These are phyloP conservation scores for Heterocephalus glaber DNA, from an alignment of 2,113 vertebrate species.

Conservation along the genomic window DNA sequence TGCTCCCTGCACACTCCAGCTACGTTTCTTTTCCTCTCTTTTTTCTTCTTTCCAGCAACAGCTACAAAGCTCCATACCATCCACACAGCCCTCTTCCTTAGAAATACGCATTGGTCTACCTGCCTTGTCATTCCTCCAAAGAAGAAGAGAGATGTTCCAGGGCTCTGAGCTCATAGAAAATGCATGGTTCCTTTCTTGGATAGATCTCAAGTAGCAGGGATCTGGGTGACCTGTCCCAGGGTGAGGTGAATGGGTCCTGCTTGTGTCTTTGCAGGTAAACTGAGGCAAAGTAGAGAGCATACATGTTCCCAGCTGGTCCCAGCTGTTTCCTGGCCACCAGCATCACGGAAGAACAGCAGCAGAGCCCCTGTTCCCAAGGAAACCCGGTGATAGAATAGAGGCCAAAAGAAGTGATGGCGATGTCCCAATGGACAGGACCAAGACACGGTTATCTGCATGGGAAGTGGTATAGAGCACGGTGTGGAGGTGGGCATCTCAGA, in stretches of 20 bases:
- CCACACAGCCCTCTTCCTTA: constrained; percentile 57
- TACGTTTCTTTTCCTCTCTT: background rate
- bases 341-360: background rate
- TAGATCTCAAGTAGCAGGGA: background rate
- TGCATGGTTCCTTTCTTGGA: background rate
- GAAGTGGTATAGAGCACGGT: background rate
- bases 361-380: background rate
- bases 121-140: constrained; percentile 74
- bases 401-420: no score
- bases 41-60: constrained; percentile 56
- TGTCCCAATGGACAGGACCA: fast-evolving
- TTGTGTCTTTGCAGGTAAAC: background rate
- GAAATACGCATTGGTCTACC: constrained; percentile 68
- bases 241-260: no score
- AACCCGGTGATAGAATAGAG: background rate
- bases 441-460: background rate
- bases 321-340: background rate
- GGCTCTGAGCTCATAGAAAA: background rate
- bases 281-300: background rate
- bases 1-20: fast-evolving
- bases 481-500: no score
- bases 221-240: background rate
- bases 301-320: background rate
- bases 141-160: fast-evolving
- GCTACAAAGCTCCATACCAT: constrained; percentile 65